Evolutionary conservation across 2,888 invertebrate species (phyloP).

Genomic region (Clitarchus hookeri): DNA sequence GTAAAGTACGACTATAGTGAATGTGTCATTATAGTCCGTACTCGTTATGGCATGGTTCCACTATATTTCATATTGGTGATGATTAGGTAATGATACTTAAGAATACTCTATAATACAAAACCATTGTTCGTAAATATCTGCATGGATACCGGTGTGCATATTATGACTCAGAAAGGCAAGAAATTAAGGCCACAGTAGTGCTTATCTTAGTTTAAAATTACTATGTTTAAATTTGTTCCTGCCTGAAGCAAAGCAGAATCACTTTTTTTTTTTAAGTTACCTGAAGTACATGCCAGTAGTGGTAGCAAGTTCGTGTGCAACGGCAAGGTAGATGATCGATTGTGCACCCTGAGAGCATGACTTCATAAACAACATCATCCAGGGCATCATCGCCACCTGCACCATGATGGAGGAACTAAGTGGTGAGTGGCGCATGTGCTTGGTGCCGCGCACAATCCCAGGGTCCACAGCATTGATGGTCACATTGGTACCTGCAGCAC

Average conservation of each 20-base stretch:
- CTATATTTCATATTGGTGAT: too few species aligned
- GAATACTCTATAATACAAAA: too few species aligned
- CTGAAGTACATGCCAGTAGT: conserved; percentile 55
- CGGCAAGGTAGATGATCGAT: conserved; percentile 53
- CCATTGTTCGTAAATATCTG: too few species aligned
- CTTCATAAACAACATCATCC: conserved; percentile 53
- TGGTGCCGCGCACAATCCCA: conserved; percentile 55
- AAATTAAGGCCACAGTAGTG: too few species aligned
- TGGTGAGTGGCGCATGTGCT: conserved; percentile 51
- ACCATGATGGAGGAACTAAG: conserved; percentile 53
- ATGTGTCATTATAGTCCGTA: too few species aligned
- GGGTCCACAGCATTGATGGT: conserved; percentile 56
- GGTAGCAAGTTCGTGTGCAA: conserved; percentile 52
- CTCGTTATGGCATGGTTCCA: too few species aligned
- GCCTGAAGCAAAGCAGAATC: conserved; percentile 27
- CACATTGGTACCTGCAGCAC: conserved; percentile 47
- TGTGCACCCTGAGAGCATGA: conserved; percentile 56
- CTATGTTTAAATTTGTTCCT: too few species aligned
- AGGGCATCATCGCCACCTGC: conserved; percentile 51
- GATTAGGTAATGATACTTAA: too few species aligned
- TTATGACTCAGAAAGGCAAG: too few species aligned
- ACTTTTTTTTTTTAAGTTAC: conserved; percentile 46
- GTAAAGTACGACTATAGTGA: too few species aligned
- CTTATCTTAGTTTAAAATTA: too few species aligned
- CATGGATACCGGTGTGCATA: too few species aligned